These are phyloP conservation scores for Ochotona princeps DNA, from an alignment of 2,113 vertebrate species.

Conservation along the genomic window DNA sequence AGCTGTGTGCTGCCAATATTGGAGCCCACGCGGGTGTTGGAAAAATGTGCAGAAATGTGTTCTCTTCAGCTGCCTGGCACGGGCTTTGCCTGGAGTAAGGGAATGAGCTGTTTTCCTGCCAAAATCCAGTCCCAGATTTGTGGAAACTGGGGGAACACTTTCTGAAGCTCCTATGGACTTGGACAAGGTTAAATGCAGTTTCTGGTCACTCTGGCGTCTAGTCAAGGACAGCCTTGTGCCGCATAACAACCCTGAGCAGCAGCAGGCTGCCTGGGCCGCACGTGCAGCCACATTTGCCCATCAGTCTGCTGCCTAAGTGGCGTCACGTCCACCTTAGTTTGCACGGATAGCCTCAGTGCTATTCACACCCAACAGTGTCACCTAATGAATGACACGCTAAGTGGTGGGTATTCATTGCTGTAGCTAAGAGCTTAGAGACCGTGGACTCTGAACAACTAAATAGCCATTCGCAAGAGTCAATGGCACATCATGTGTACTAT, in stretches of 20 bases:
- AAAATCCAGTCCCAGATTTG: background rate
- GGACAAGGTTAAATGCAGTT: background rate
- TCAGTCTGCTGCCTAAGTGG: no score
- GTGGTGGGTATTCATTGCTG: background rate
- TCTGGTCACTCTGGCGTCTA: background rate
- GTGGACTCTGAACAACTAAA: background rate
- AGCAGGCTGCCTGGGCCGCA: background rate
- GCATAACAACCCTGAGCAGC: background rate
- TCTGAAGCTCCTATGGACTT: background rate
- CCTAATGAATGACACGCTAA: no score
- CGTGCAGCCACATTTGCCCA: background rate
- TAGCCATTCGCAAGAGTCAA: background rate
- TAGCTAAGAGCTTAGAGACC: background rate
- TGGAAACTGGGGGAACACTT: background rate
- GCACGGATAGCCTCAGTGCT: no score
- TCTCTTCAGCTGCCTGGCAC: background rate
- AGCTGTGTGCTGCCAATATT: background rate
- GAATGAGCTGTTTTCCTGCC: background rate
- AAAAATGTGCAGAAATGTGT: slow-evolving; percentile 24
- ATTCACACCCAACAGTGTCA: background rate
- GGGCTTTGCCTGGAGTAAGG: background rate
- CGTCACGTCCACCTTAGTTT: background rate
- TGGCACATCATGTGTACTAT: background rate
- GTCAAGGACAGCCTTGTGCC: background rate
- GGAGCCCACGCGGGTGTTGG: slow-evolving; percentile 34